Conservation (phyloP, 2,888 invertebrate genomes). For the Orthosia gothica region DNA sequence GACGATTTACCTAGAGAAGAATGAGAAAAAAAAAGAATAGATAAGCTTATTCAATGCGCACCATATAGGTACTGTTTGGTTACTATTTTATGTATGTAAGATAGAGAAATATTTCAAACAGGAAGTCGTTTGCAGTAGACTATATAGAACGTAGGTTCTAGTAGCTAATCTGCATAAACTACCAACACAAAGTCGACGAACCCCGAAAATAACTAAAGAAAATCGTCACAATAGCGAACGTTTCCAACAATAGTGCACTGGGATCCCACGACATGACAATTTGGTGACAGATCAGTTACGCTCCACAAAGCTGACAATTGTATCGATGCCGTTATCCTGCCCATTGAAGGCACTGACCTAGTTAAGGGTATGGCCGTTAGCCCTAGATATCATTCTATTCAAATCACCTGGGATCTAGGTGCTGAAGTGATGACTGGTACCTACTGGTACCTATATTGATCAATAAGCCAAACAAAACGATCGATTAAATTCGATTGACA, state of each 20-base stretch:
- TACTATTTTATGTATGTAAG: no score
- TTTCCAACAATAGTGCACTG: slow-evolving; percentile 41
- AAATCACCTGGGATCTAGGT: slow-evolving; percentile 12
- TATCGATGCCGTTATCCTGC: slow-evolving; percentile 77
- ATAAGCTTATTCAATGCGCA: no score
- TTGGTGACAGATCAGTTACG: slow-evolving; percentile 75
- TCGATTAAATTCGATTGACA: neutral
- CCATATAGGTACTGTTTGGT: no score
- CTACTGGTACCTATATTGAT: neutral
- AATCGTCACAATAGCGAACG: slow-evolving; percentile 41
- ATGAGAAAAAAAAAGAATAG: no score
- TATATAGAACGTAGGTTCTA: neutral
- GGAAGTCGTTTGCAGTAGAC: no score
- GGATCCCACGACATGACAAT: slow-evolving; percentile 71
- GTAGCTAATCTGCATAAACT: slow-evolving; percentile 10
- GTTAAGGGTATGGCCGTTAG: slow-evolving; percentile 66
- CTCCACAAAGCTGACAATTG: slow-evolving; percentile 77
- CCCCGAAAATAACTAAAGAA: slow-evolving; percentile 54
- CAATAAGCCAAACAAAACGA: neutral
- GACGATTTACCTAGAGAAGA: no score
- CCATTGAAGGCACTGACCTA: slow-evolving; percentile 76
- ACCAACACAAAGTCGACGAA: slow-evolving; percentile 14
- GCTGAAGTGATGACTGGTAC: neutral
- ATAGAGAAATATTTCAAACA: no score
- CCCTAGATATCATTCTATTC: slow-evolving; percentile 38